Percentiles rank a stretch among this genome's conserved stretches.
Evolutionary conservation across 2,888 invertebrate species (phyloP).

Genomic region (Ommatoiulus sabulosus): DNA sequence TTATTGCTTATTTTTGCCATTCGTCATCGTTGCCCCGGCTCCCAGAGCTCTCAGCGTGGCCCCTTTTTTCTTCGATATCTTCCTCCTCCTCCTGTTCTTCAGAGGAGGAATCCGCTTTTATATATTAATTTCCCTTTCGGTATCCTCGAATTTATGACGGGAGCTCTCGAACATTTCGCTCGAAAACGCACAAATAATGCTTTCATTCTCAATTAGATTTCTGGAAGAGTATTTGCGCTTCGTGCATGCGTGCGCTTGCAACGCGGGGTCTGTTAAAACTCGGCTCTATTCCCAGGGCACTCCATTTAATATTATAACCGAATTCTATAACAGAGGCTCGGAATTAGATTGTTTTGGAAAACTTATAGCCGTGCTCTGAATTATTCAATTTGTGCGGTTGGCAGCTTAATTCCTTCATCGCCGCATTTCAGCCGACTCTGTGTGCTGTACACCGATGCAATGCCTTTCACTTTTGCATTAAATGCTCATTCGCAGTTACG

Average conservation of each 20-base stretch:
- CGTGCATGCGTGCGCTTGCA: background rate
- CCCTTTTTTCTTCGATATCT: background rate
- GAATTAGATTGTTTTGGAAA: conserved; percentile 21
- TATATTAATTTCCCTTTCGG: conserved; percentile 14
- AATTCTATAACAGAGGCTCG: background rate
- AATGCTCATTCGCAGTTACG: too few relatives aligned
- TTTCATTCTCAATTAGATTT: background rate
- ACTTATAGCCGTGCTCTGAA: background rate
- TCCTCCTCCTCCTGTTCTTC: too few relatives aligned
- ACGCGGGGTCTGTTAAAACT: background rate
- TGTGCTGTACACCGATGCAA: too few relatives aligned
- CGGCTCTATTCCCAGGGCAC: background rate
- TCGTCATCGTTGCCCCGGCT: background rate
- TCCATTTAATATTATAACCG: conserved; percentile 17
- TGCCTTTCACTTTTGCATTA: too few relatives aligned
- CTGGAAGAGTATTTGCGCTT: background rate
- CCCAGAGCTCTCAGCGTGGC: background rate
- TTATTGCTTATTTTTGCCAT: conserved; percentile 28
- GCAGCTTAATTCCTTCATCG: background rate
- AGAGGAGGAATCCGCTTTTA: background rate
- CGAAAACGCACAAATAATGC: conserved; percentile 21
- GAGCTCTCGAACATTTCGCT: background rate
- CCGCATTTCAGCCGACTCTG: background rate
- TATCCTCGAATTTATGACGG: background rate
- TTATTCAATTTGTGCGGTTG: conserved; percentile 28